Conservation (phyloP, 2,113 vertebrate species). For the Sitta europaea region DNA sequence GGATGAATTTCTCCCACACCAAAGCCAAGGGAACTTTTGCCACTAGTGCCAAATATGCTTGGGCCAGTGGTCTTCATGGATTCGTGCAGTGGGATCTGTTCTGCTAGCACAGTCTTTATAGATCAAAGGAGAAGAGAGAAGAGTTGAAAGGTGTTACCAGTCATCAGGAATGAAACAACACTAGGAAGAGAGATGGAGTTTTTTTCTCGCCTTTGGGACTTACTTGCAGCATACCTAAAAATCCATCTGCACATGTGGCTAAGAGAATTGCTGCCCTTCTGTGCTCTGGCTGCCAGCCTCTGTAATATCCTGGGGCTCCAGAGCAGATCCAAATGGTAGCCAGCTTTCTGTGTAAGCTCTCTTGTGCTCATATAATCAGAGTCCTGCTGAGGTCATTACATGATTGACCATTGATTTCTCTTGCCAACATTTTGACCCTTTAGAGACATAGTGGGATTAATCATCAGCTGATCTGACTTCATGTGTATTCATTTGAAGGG, state of each 20-base stretch:
- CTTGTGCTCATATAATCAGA: not conserved
- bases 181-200: not conserved
- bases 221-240: not conserved
- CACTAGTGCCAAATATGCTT: not conserved
- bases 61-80: not conserved
- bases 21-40: not conserved
- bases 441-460: not conserved
- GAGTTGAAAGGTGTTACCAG: not conserved
- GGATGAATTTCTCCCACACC: not conserved
- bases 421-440: not conserved
- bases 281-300: not conserved
- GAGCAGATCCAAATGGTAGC: not conserved
- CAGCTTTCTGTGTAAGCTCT: not conserved
- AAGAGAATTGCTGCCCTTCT: not conserved
- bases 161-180: not conserved
- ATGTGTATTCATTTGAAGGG: not conserved
- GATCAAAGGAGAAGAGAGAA: not conserved
- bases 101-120: not conserved
- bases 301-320: not conserved
- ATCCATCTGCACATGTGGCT: not conserved
- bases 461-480: not conserved
- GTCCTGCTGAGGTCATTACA: not conserved
- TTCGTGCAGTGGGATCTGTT: not conserved
- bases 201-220: not conserved
- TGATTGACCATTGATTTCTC: not conserved